Evolutionary conservation across 1,140 invertebrate genomes (phyloP).

Genomic region (Nephotettix cincticeps): DNA sequence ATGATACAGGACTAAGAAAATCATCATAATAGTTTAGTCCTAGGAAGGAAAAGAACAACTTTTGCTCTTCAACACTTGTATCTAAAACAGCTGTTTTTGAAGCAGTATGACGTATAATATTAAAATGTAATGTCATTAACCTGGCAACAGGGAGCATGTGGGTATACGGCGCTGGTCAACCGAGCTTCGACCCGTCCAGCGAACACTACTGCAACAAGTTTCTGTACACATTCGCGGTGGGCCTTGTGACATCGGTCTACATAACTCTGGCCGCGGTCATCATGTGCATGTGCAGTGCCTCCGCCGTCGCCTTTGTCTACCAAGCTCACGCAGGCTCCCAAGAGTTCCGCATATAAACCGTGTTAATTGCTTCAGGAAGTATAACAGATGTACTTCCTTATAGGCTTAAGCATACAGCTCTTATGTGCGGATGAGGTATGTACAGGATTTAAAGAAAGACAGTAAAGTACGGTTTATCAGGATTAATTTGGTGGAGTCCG

Average conservation of each 20-base stretch:
- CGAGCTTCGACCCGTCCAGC: conserved; percentile 54
- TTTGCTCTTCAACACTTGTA: too few species aligned
- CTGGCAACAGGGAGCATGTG: conserved; percentile 57
- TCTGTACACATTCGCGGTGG: conserved; percentile 66
- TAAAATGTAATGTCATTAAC: background rate
- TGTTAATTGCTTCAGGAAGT: too few species aligned
- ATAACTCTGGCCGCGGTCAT: conserved; percentile 56
- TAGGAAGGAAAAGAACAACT: too few species aligned
- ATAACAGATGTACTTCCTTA: too few species aligned
- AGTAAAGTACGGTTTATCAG: too few species aligned
- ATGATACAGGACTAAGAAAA: background rate
- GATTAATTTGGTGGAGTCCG: too few species aligned
- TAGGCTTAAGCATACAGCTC: too few species aligned
- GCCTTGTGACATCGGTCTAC: conserved; percentile 62
- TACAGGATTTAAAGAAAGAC: too few species aligned
- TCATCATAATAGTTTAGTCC: background rate
- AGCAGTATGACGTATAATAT: too few species aligned
- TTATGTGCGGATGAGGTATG: too few species aligned
- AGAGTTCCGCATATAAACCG: too few species aligned
- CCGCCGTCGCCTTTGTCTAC: background rate
- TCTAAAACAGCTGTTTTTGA: too few species aligned
- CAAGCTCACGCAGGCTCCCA: background rate
- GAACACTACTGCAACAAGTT: conserved; percentile 62
- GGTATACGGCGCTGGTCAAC: conserved; percentile 64
- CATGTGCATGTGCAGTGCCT: conserved; percentile 51